Evolutionary conservation across 1,140 invertebrate species (phyloP).

Genomic region (Drosophila bocki): DNA sequence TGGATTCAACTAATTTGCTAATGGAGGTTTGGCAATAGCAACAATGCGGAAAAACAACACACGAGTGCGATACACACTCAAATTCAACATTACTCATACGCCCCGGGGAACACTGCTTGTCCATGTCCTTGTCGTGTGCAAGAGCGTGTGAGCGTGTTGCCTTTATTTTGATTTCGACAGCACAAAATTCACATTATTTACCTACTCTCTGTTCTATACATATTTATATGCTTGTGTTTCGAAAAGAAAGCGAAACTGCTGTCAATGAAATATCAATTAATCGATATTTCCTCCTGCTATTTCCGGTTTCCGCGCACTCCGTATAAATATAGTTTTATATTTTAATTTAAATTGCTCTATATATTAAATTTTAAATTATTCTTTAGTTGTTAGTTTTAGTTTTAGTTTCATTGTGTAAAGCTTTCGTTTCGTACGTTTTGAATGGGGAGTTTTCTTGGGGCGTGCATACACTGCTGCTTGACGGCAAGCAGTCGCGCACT

Average conservation of each 20-base stretch:
- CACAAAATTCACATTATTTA: slow-evolving; percentile 37
- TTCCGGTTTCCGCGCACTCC: slow-evolving; percentile 1
- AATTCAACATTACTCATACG: slow-evolving; percentile 37
- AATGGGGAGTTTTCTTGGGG: slow-evolving; percentile 18
- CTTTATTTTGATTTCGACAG: slow-evolving; percentile 48
- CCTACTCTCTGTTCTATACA: not conserved
- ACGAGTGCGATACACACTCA: slow-evolving; percentile 1
- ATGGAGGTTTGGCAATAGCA: slow-evolving; percentile 24
- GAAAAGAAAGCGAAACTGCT: slow-evolving; percentile 7
- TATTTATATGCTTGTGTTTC: not conserved
- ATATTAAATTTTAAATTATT: slow-evolving; percentile 26
- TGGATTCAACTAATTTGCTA: slow-evolving; percentile 40
- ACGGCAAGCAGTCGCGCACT: not conserved
- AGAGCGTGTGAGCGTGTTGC: slow-evolving; percentile 3
- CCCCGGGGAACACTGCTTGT: slow-evolving; percentile 14
- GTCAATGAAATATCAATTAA: slow-evolving; percentile 18
- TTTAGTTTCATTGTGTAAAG: slow-evolving; percentile 52
- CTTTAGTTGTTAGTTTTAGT: slow-evolving; percentile 30
- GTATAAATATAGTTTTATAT: slow-evolving; percentile 42
- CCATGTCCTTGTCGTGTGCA: not conserved
- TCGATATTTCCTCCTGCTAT: slow-evolving; percentile 7
- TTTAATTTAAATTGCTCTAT: slow-evolving; percentile 23
- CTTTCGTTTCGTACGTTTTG: slow-evolving; percentile 46
- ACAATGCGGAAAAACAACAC: slow-evolving; percentile 27
- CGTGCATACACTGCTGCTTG: slow-evolving; percentile 4